Base-by-base conservation (phyloP, 2,113 vertebrate species). In the Perca schrenkii region DNA sequence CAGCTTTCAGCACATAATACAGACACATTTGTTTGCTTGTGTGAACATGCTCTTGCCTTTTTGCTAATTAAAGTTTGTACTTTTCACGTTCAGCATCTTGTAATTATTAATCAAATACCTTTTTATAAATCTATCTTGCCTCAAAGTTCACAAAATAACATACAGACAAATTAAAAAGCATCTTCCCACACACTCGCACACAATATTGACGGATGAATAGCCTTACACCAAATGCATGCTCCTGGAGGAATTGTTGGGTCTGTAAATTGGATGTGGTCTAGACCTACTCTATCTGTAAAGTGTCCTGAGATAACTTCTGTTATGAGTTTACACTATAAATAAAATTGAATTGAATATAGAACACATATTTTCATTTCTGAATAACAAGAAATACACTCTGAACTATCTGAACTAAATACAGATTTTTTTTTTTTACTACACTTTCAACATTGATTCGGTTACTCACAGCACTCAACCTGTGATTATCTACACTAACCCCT, bases 21-120 rank as follows among this genome's bases (percentile, higher is more conserved):
- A 60, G 28, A 69, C 12, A 0, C 8, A 6, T 58, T 25, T 62
- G 47, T 74, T 66, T 54, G 61, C 64, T 52, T 78, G 69, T 81
- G 64, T 89, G 68, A 66, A 71, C 81, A 65, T 74, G 36, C 65
- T 47, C 6, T 63, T 82, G 68, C 63, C 43, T 88, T 90, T 90
- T 90, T 87, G 61, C 82, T 78, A 90, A 94, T 86, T 87, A 92
- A 93, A 87, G 67, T 80, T 89, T 89, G 72, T 85, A 82, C 79
- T 83, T 78, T 77, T 80, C 53, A 80, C 53, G 31, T 80, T 72
- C 16, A 60, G 22, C 54, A 11, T 36, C 25, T 68, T 61, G 60
- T 76, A 12, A 43, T 73, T 79, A 58, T 69, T 74, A 16, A 52
- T 57, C 22, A 34, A n/a, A 63, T 28, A 14, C 21, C n/a, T 54